Evolutionary conservation across 2,113 vertebrate genomes (phyloP).

Genomic region (Corythoichthys intestinalis): DNA sequence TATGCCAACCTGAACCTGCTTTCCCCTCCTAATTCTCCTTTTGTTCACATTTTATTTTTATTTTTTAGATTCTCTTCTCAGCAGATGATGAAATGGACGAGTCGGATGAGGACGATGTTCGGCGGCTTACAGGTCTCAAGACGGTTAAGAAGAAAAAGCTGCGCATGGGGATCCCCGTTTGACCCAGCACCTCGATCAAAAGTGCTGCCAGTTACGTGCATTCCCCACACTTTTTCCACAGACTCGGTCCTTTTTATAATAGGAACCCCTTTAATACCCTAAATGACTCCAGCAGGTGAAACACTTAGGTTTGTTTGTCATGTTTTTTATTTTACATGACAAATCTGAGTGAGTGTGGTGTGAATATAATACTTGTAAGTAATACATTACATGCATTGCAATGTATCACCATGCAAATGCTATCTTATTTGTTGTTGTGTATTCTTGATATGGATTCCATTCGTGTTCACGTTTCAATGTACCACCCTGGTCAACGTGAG

Average conservation of each 20-base stretch:
- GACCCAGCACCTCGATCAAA: slow-evolving; percentile 55
- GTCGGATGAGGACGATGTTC: slow-evolving; percentile 88
- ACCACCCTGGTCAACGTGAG: slow-evolving; percentile 8
- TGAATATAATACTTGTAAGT: slow-evolving; percentile 6
- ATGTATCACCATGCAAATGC: slow-evolving; percentile 16
- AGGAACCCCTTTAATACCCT: slow-evolving; percentile 5
- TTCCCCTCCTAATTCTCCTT: neutral
- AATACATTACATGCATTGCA: slow-evolving; percentile 16
- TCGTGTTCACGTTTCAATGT: slow-evolving; percentile 21
- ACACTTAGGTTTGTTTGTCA: neutral
- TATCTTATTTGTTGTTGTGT: slow-evolving; percentile 18
- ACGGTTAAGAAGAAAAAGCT: slow-evolving; percentile 91
- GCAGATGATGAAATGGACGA: slow-evolving; percentile 98
- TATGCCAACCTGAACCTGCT: neutral
- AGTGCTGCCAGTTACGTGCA: neutral
- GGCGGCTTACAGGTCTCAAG: slow-evolving; percentile 83
- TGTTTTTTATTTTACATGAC: slow-evolving; percentile 12
- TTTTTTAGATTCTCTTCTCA: slow-evolving; percentile 90
- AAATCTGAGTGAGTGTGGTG: slow-evolving; percentile 7
- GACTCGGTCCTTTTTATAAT: neutral
- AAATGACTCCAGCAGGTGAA: slow-evolving; percentile 7
- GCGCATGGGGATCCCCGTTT: slow-evolving; percentile 91
- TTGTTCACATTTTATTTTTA: neutral
- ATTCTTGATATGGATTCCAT: slow-evolving; percentile 18
- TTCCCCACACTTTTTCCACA: slow-evolving; percentile 4